Evolutionary conservation across 1,140 invertebrate species (phyloP), one percentile per base, ranked within the genome.

Genomic region (Mizuhopecten yessoensis): DNA sequence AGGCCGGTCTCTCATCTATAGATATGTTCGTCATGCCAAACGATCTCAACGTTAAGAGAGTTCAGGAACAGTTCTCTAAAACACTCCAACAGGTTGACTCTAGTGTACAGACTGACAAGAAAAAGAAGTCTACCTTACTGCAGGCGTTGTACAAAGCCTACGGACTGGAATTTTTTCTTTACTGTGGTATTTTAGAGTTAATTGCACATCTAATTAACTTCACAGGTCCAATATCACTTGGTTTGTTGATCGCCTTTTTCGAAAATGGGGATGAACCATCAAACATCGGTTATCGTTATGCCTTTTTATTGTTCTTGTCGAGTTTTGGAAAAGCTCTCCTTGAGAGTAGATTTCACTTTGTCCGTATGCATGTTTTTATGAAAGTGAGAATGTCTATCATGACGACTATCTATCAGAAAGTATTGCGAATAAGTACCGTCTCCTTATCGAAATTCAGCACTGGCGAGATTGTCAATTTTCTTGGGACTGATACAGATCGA

Each of bases 381-480:
- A 75, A 7, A 29, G 57, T 75, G 11, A 75, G 57, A 75, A 75
- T 75, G n/a, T 75, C 57, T 0, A 75, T 75, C 9, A 75, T 75
- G 57, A 75, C 57, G 29, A 7, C 57, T 17, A 75, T 75, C 3
- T 75, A 75, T 75, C n/a, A 75, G 57, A 75, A 75, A 75, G 57
- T n/a, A 1, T 75, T 75, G 17, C 57, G 17, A 29, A 29, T 75
- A 75, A 75, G n/a, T 29, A 75, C 57, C 9, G 57, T 75, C 5
- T 75, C 57, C 3, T 75, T 75, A 75, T 75, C 57, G 23, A 75
- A 75, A 75, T 75, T 75, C 57, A 75, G 57, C n/a, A 75, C 57
- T 75, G 57, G 57, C 11, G 57, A 75, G 57, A n/a, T 75, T 75
- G 57, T 75, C 23, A 75, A 75, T n/a, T 75, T 75, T 75, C 57